Base-by-base conservation (phyloP, 2,888 invertebrate genomes). In the Lasius fuliginosus region DNA sequence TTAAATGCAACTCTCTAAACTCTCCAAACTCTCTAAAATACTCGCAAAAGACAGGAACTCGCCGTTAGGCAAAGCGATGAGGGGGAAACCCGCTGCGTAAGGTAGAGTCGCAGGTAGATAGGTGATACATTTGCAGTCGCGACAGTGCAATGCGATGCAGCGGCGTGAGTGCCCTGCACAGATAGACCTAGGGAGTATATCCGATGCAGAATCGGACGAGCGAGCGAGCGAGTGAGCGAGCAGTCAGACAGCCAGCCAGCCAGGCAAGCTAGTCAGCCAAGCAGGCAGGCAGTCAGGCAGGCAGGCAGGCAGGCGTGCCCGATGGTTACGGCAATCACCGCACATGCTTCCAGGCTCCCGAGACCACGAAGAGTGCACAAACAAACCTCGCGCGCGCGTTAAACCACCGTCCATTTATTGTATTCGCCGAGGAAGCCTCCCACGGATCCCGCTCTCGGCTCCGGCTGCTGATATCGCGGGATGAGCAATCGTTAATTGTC, bases 281-380 rank as follows among this genome's bases (percentile, higher is more conserved):
- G 15, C 62, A 73, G 69, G 27, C 69, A 53, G 65, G 42, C 81
- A 73, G 73, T n/a, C 83, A 86, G 75, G 60, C 65, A 79, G 62
- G 84, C 86, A 87, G 85, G 82, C 83, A 77, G 86, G 91, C 93
- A 93, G 94, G 94, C 94, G 94, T 94, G 93, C 94, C 94, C 94
- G 92, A 92, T 93, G 92, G 92, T 92, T 93, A 92, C 92, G 92
- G 93, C 93, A 93, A 93, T 93, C 93, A 92, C 94, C 91, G 94
- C 93, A 92, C 94, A 94, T 93, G 94, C 93, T 94, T 92, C 92
- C 92, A 92, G 93, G 93, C 93, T 93, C 90, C 93, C 91, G 91
- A 89, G 91, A 91, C 90, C 87, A 83, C 87, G 82, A 69, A 91
- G 91, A 92, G 91, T 92, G 92, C 92, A 93, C 92, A 92, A 92